phyloP scores from a whole-genome alignment of 2,797 vertebrate species.

The Acipenser transmontanus region DNA sequence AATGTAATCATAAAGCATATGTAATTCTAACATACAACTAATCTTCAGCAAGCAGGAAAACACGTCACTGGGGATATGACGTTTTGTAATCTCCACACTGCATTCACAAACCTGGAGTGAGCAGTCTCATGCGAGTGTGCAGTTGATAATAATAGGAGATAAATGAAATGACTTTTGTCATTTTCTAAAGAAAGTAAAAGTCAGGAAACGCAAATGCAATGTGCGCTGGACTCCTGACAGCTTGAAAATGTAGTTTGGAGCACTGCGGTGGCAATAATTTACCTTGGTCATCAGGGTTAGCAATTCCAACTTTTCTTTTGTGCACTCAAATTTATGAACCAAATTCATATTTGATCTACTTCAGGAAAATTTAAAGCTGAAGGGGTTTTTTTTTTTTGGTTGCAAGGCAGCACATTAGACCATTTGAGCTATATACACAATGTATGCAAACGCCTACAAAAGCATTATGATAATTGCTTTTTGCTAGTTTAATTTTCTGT shows the following conservation, averaged over 20 bases:
- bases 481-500: too few relatives aligned
- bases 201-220: constrained; percentile 9
- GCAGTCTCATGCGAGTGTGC: constrained; percentile 17
- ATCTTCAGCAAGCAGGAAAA: constrained; percentile 26
- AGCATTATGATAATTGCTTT: too few relatives aligned
- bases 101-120: constrained; percentile 1
- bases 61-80: constrained; percentile 19
- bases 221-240: constrained; percentile 14
- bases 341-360: too few relatives aligned
- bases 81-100: constrained; percentile 19
- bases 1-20: constrained; percentile 18
- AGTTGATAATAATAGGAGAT: constrained; percentile 25
- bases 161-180: constrained; percentile 29
- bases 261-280: neutral
- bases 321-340: too few relatives aligned
- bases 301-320: too few relatives aligned
- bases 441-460: too few relatives aligned
- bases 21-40: constrained; percentile 23
- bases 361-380: too few relatives aligned
- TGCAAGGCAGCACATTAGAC: too few relatives aligned
- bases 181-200: constrained; percentile 23
- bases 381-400: too few relatives aligned
- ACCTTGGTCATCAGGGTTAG: neutral
- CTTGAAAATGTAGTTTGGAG: neutral
- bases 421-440: too few relatives aligned